Evolutionary conservation across 2,888 invertebrate genomes (phyloP), one percentile per base, ranked within the genome.

Genomic region (Microctonus brassicae): DNA sequence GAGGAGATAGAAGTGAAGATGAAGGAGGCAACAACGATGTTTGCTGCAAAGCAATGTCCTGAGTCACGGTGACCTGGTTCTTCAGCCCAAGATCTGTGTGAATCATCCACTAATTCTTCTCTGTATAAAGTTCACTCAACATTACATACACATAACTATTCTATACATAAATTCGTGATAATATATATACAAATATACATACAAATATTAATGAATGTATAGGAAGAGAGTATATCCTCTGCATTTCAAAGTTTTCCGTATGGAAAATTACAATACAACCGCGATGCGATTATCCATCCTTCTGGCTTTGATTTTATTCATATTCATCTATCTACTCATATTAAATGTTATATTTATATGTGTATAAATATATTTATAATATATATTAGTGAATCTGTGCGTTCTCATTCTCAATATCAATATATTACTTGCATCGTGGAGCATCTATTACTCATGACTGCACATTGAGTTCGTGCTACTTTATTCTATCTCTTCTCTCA

Each of bases 1-100:
- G 64, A 57, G 77, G 74, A 74, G 75, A 75, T 76, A 73, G 76
- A 75, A 64, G 77, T 75, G 34, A 47, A 42, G 47, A 79, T 71
- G 75, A 77, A 72, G 79, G 76, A 78, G 79, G 80, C 17, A 47
- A 47, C 47, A 47, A 47, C 47, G n/a, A 17, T n/a, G 17, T 1
- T 47, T 47, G 47, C 17, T 47, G n/a, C 77, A 80, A 83, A 83
- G 83, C 82, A 81, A 82, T 82, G 80, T 80, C 79, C 83, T 80
- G 76, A 73, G 80, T 82, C 78, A 81, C 77, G 77, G 79, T 83
- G 83, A 84, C 83, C 84, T 75, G 82, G 83, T 83, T 84, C 82
- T 81, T 81, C 81, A 81, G 79, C 79, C 80, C 78, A 82, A 47
- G 47, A 47, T 47, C 47, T 79, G 82, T 82, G 67, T 64, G 57